These are phyloP conservation scores for Trichopoda pennipes DNA, from an alignment of 2,888 invertebrate genomes.

Conservation along the genomic window DNA sequence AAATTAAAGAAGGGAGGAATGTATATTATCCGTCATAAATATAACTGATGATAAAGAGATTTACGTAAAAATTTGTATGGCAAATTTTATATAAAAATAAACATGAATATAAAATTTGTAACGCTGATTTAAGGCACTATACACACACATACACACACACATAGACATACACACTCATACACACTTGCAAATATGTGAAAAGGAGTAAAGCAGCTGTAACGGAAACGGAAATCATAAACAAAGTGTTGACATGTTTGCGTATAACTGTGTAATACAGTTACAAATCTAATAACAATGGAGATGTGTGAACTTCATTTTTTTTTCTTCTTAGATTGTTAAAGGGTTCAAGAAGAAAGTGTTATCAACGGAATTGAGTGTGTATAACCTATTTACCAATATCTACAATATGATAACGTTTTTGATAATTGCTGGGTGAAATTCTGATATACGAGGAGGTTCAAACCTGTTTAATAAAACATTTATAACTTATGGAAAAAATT, in stretches of 20 bases:
- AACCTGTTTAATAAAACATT: too few relatives aligned
- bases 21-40: neutral
- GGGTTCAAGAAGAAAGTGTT: slow-evolving; percentile 42
- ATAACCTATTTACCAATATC: slow-evolving; percentile 50
- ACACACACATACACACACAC: neutral
- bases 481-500: too few relatives aligned
- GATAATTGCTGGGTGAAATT: neutral
- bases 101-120: slow-evolving; percentile 54
- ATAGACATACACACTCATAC: neutral
- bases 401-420: slow-evolving; percentile 44
- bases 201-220: slow-evolving; percentile 62
- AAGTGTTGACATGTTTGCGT: slow-evolving; percentile 78
- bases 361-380: slow-evolving; percentile 57
- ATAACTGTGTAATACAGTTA: slow-evolving; percentile 23
- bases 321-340: neutral
- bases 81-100: slow-evolving; percentile 32
- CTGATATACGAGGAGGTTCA: neutral
- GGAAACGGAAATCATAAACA: slow-evolving; percentile 79
- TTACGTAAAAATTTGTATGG: slow-evolving; percentile 16
- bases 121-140: slow-evolving; percentile 47
- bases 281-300: neutral
- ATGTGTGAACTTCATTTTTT: slow-evolving; percentile 2
- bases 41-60: slow-evolving; percentile 33
- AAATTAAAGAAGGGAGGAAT: slow-evolving; percentile 10
- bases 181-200: neutral